Percentiles rank a stretch among this genome's conserved stretches.
Conservation (phyloP, 1,140 invertebrate species). For the Drosophila pruinosa region DNA sequence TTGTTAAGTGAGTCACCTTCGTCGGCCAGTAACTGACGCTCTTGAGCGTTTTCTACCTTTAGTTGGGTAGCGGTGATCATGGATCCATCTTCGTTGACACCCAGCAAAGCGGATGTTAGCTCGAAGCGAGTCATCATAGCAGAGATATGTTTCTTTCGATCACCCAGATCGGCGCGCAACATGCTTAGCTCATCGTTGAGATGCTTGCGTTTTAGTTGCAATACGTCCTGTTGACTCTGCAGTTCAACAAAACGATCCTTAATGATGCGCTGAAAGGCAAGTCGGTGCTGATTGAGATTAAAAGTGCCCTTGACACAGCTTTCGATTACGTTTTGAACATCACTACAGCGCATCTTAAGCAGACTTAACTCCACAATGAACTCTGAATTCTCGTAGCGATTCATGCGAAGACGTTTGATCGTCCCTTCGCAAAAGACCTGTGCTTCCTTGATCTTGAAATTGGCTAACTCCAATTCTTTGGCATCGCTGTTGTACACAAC, state of each 20-base stretch:
- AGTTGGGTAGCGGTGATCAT: constrained; percentile 85
- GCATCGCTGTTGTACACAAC: constrained; percentile 76
- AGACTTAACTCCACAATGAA: constrained; percentile 86
- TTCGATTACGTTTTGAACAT: constrained; percentile 84
- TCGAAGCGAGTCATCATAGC: constrained; percentile 84
- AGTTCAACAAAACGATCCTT: constrained; percentile 86
- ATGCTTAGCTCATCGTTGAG: constrained; percentile 84
- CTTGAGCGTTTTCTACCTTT: constrained; percentile 87
- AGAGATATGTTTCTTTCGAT: constrained; percentile 84
- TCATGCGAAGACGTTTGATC: constrained; percentile 84
- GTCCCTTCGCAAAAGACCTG: constrained; percentile 84
- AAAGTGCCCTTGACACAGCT: constrained; percentile 85
- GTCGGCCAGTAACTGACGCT: constrained; percentile 86
- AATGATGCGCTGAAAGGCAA: constrained; percentile 85
- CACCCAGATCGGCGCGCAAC: constrained; percentile 83
- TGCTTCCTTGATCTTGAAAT: constrained; percentile 83
- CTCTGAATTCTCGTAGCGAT: constrained; percentile 84
- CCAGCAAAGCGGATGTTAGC: constrained; percentile 75
- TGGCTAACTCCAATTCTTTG: constrained; percentile 55
- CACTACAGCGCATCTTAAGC: constrained; percentile 84
- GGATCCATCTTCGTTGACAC: constrained; percentile 84
- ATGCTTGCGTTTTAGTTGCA: constrained; percentile 84
- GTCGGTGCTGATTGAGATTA: constrained; percentile 85
- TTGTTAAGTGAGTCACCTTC: constrained; percentile 87
- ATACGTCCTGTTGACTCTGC: constrained; percentile 84